These are phyloP conservation scores for Percopsis transmontana DNA, from an alignment of 2,113 vertebrate genomes.

Conservation along the genomic window DNA sequence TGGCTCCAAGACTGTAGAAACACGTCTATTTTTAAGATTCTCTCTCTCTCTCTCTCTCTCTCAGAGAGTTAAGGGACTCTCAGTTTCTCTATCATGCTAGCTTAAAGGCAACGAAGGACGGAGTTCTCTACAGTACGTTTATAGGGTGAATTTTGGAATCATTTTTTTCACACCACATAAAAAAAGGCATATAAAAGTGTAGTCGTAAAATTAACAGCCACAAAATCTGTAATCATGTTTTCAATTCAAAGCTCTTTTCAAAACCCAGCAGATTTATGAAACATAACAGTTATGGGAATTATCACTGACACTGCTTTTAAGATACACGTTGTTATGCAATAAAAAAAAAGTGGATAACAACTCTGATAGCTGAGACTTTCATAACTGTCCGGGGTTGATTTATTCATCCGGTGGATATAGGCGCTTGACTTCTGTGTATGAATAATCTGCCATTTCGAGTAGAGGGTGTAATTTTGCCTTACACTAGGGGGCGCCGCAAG, in stretches of 20 bases:
- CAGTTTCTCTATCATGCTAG: conserved; percentile 1
- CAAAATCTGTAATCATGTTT: conserved; percentile 70
- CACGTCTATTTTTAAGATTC: too few species aligned
- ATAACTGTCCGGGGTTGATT: conserved; percentile 60
- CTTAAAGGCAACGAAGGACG: conserved; percentile 25
- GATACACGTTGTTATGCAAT: conserved; percentile 50
- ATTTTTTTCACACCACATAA: conserved; percentile 73
- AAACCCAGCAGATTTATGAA: conserved; percentile 54
- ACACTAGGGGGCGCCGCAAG: conserved; percentile 72
- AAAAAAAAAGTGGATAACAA: conserved; percentile 54
- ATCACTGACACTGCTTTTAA: conserved; percentile 56
- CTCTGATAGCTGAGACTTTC: conserved; percentile 61
- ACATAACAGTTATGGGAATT: conserved; percentile 46
- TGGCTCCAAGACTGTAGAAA: too few species aligned
- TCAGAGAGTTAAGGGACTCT: background rate
- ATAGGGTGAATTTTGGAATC: conserved; percentile 60
- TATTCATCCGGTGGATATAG: conserved; percentile 39
- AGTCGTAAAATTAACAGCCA: conserved; percentile 78
- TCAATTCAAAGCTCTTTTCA: conserved; percentile 55
- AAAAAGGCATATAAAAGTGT: conserved; percentile 74
- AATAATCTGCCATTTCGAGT: background rate
- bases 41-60: background rate
- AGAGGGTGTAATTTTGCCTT: conserved; percentile 23
- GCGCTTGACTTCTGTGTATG: conserved; percentile 1
- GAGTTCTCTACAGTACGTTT: conserved; percentile 52